phyloP scores from a whole-genome alignment of 2,797 vertebrate species.

The Ceryle rudis region DNA sequence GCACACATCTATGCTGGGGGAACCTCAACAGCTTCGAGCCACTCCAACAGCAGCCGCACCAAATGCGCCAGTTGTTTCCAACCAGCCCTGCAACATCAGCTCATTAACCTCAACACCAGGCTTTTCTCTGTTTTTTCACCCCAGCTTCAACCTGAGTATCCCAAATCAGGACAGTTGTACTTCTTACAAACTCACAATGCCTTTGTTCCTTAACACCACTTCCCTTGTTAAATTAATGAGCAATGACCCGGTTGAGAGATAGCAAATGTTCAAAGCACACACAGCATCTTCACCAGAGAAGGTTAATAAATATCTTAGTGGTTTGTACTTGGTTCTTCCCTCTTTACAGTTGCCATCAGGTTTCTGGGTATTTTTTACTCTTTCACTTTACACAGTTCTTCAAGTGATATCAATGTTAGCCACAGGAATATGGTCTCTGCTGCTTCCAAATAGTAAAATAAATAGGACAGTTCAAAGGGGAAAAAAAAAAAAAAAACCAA shows the following conservation, averaged over 20 bases:
- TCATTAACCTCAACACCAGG: neutral
- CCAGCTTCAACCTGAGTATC: neutral
- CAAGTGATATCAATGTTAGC: neutral
- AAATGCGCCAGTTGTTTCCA: fast-evolving
- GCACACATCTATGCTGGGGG: fast-evolving
- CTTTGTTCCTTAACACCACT: neutral
- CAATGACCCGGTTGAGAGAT: neutral
- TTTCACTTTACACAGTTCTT: neutral
- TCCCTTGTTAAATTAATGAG: neutral
- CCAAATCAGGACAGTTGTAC: neutral
- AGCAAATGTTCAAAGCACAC: fast-evolving
- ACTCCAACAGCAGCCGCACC: fast-evolving
- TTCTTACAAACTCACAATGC: neutral
- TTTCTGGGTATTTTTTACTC: neutral
- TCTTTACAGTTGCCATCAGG: neutral
- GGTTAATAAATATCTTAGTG: neutral
- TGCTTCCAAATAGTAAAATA: neutral
- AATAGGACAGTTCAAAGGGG: neutral
- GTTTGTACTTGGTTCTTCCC: neutral
- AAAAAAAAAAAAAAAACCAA: neutral
- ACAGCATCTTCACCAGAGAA: neutral
- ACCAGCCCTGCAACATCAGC: neutral
- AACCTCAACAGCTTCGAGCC: neutral
- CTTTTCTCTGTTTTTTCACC: neutral
- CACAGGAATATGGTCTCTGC: neutral